These are phyloP conservation scores for Phenganax stokvisi DNA, from an alignment of 92 coral and sea anemone species.

Conservation along the genomic window DNA sequence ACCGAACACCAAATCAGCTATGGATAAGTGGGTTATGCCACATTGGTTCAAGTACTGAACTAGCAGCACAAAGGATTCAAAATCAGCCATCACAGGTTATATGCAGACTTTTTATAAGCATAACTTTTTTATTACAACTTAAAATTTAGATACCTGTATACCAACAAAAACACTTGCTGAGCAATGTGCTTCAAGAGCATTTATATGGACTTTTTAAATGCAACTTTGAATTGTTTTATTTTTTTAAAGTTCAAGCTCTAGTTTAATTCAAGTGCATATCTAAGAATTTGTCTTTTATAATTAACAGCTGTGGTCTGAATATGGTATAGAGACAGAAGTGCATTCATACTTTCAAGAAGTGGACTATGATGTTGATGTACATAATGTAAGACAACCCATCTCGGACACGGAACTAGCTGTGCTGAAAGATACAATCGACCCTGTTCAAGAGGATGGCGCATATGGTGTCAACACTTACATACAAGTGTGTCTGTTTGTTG, in stretches of 20 bases:
- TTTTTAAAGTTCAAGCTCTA: too few species aligned
- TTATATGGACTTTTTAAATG: too few species aligned
- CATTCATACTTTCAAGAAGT: conserved; percentile 2
- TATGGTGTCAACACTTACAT: conserved; percentile 16
- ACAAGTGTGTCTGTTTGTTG: conserved; percentile 19
- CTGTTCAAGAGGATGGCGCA: conserved; percentile 22
- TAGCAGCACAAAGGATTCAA: conserved; percentile 15
- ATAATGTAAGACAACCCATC: neutral
- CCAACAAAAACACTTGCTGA: too few species aligned
- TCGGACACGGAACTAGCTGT: conserved; percentile 8
- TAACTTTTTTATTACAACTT: neutral
- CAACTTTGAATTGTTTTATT: too few species aligned
- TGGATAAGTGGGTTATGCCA: conserved; percentile 10
- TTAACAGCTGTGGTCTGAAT: conserved; percentile 2
- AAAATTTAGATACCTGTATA: too few species aligned
- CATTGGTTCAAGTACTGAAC: conserved; percentile 1
- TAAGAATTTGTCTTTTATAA: too few species aligned
- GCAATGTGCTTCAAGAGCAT: too few species aligned
- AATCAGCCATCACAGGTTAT: neutral
- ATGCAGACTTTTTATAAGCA: neutral
- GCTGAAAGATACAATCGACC: neutral
- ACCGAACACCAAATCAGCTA: conserved; percentile 18
- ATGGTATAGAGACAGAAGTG: conserved; percentile 18
- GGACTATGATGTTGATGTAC: neutral
- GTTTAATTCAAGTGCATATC: too few species aligned